These are phyloP conservation scores for Piezodorus guildinii DNA, from an alignment of 1,140 invertebrate genomes.

Conservation along the genomic window DNA sequence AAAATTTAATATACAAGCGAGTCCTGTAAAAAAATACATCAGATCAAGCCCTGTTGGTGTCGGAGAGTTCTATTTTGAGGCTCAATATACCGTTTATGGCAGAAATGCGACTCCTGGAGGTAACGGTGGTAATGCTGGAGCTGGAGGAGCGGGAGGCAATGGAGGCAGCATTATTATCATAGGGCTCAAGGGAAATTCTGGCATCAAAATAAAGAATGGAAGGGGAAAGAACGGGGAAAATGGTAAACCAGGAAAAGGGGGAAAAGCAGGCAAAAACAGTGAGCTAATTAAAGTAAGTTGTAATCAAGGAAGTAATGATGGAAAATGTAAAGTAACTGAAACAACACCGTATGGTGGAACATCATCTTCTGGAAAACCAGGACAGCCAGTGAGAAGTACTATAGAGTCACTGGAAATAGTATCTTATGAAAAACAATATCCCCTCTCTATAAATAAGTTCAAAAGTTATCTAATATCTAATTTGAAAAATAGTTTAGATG, in stretches of 20 bases:
- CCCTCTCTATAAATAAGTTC: no score
- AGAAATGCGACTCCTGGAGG: background rate
- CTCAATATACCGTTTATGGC: background rate
- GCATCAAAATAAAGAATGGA: background rate
- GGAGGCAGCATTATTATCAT: background rate
- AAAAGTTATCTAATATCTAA: no score
- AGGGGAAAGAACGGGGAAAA: background rate
- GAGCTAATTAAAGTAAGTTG: no score
- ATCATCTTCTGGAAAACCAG: no score
- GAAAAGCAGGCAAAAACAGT: background rate
- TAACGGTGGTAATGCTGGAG: constrained; percentile 15
- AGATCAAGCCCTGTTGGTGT: background rate
- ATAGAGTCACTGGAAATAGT: no score
- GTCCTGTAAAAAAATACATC: background rate
- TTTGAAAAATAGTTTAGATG: no score
- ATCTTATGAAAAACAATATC: no score
- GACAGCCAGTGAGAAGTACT: no score
- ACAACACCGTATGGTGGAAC: no score
- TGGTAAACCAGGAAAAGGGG: background rate
- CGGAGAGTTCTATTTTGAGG: background rate
- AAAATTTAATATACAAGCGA: no score
- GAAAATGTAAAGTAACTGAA: no score
- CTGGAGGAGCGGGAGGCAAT: constrained; percentile 14
- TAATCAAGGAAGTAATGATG: no score
- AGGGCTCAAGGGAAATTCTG: background rate